Conservation (phyloP, 2,888 invertebrate genomes). For the Orchesella flavescens region DNA sequence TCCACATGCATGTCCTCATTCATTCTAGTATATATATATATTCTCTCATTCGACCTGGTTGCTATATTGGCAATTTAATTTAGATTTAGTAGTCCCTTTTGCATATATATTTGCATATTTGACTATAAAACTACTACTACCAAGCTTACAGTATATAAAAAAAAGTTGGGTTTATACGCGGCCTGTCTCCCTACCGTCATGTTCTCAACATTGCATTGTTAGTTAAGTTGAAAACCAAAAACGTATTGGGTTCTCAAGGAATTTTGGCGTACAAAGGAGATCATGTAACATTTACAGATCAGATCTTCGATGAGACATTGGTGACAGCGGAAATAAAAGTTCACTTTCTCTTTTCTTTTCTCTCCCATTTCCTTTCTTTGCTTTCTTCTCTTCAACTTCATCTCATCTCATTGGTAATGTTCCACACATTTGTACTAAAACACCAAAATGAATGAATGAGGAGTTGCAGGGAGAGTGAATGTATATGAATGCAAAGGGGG, state of each 20-base stretch:
- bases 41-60: conserved; percentile 19
- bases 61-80: conserved; percentile 54
- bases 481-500: background rate
- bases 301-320: conserved; percentile 52
- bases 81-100: conserved; percentile 50
- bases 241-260: background rate
- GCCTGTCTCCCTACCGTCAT: no score
- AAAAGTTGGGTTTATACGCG: no score
- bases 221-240: background rate
- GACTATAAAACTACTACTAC: conserved; percentile 12
- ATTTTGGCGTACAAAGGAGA: background rate
- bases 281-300: conserved; percentile 21
- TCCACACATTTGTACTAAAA: conserved; percentile 19
- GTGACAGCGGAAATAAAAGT: conserved; percentile 52
- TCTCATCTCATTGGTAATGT: conserved; percentile 27
- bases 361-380: background rate
- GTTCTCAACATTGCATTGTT: background rate
- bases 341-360: conserved; percentile 29
- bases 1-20: background rate
- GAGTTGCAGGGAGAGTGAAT: background rate
- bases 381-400: conserved; percentile 24
- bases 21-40: no score
- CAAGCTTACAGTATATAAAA: background rate
- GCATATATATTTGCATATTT: conserved; percentile 53
- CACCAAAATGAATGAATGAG: conserved; percentile 21